Evolutionary conservation across 2,888 invertebrate species (phyloP).

Genomic region (Ophonus ardosiacus): DNA sequence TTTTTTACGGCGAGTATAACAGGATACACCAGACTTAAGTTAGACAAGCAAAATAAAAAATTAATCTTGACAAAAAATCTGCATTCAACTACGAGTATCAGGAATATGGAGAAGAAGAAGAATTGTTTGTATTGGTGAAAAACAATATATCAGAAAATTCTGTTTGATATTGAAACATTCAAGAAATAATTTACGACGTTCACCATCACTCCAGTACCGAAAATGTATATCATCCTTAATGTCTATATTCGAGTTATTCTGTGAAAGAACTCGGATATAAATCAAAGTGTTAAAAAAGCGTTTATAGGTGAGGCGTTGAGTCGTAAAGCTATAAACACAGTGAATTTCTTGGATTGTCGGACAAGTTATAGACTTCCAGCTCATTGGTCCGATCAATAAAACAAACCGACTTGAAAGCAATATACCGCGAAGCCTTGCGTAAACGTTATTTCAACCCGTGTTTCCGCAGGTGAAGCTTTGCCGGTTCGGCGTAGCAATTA

Average conservation of each 20-base stretch:
- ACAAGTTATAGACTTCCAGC: constrained; percentile 63
- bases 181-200: too few relatives aligned
- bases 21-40: too few relatives aligned
- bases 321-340: constrained; percentile 58
- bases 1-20: too few relatives aligned
- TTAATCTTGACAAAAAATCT: too few relatives aligned
- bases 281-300: constrained; percentile 33
- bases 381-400: constrained; percentile 62
- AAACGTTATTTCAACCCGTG: constrained; percentile 61
- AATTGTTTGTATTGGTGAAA: too few relatives aligned
- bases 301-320: constrained; percentile 28
- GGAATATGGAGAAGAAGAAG: too few relatives aligned
- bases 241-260: not conserved
- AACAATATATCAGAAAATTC: too few relatives aligned
- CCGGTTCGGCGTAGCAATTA: constrained; percentile 41
- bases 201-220: too few relatives aligned
- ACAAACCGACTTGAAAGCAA: constrained; percentile 62
- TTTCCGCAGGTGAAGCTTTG: constrained; percentile 46
- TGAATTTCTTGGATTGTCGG: constrained; percentile 61
- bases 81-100: too few relatives aligned
- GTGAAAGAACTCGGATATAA: constrained; percentile 3
- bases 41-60: too few relatives aligned
- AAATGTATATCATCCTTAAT: too few relatives aligned
- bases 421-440: constrained; percentile 60
- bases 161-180: too few relatives aligned